Evolutionary conservation across 2,888 invertebrate genomes (phyloP).

Genomic region (Meta bourneti): DNA sequence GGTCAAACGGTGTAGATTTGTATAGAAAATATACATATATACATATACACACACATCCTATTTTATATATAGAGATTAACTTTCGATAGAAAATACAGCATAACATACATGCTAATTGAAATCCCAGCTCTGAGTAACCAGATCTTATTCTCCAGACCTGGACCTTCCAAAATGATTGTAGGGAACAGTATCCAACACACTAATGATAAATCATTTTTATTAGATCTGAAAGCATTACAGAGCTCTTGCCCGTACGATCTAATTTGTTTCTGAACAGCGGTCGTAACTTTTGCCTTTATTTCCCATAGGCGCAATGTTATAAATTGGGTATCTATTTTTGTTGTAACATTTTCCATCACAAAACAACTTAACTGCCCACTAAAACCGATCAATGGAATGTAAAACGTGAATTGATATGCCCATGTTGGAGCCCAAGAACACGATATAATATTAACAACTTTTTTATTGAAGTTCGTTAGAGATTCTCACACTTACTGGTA

Average conservation of each 20-base stretch:
- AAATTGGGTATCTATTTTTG: not conserved
- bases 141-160: not conserved
- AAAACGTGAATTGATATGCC: not conserved
- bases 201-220: not conserved
- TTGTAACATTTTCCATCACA: not conserved
- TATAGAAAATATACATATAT: too few relatives aligned
- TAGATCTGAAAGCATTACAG: constrained; percentile 1
- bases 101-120: not conserved
- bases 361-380: not conserved
- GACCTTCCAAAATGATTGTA: not conserved
- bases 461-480: not conserved
- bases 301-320: constrained; percentile 1
- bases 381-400: not conserved
- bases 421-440: not conserved
- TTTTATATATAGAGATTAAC: too few relatives aligned
- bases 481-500: not conserved
- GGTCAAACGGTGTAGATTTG: too few relatives aligned
- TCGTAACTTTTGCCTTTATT: not conserved
- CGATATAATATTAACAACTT: not conserved
- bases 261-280: not conserved
- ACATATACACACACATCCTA: too few relatives aligned
- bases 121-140: not conserved
- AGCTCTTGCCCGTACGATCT: not conserved
- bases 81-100: too few relatives aligned
- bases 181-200: not conserved